Evolutionary conservation across 2,888 invertebrate genomes (phyloP), one percentile per base, ranked within the genome.

Genomic region (Dusona sp.): DNA sequence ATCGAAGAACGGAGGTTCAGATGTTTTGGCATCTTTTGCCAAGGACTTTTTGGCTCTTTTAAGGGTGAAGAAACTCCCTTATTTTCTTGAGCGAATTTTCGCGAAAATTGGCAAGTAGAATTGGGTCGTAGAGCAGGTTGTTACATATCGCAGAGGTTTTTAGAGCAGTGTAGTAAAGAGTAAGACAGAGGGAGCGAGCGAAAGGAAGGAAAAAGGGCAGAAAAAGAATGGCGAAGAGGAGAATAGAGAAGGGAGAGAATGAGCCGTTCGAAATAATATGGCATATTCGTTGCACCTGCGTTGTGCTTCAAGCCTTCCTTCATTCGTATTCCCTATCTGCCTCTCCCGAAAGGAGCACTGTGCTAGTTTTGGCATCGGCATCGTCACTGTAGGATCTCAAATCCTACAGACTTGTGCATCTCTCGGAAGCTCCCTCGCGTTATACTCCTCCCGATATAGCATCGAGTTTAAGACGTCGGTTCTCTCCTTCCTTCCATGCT

Each of bases 331-430:
- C 42, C 61, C 70, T 79, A 70, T 61, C 45, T 79, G 42, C 70
- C 65, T 64, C 57, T 65, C 16, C 29, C 61, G 61, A 25, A 38
- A 77, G 45, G 57, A 54, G 79, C 75, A 48, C 75, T 77, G 33
- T 82, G 68, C 74, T 75, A 72, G 70, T 80, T 80, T 77, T 86
- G 86, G 86, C 86, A 83, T 86, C 75, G 86, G 79, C 65, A 64
- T 54, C 73, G 78, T 83, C 83, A 54, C 74, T 72, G 22, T 54
- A 54, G 38, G 64, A 86, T 84, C 80, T 83, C 61, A 65, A 79
- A 83, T 86, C 75, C 67, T 33, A 80, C 51, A 67, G 75, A 65
- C 67, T 48, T 77, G 67, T 82, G 74, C 81, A 73, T 79, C 51
- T 77, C 67, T 80, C 54, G 73, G 64, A 57, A 75, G 81, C 83